phyloP scores from a whole-genome alignment of 2,113 vertebrate genomes.

The Anthoscopus minutus region DNA sequence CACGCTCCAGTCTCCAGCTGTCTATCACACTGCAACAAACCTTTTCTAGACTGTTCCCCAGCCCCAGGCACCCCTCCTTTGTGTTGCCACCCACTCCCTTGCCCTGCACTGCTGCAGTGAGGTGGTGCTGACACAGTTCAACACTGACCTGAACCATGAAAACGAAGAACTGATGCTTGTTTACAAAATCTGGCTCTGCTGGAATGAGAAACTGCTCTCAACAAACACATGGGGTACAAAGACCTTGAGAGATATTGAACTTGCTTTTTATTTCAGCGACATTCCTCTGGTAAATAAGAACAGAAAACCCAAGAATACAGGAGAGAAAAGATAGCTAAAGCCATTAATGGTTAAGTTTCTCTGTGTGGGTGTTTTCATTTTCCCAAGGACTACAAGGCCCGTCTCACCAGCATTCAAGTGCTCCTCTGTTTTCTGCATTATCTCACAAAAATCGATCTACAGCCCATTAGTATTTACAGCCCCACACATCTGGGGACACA shows the following conservation, averaged over 20 bases:
- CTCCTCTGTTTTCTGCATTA: not conserved
- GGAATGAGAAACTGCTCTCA: not conserved
- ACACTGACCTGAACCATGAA: not conserved
- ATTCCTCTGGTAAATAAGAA: not conserved
- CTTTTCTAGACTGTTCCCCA: not conserved
- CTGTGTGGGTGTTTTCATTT: not conserved
- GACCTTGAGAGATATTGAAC: not conserved
- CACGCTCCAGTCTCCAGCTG: not conserved
- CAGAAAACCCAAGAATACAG: not conserved
- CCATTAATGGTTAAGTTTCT: not conserved
- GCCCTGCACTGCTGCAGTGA: not conserved
- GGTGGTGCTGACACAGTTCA: not conserved
- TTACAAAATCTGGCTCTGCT: not conserved
- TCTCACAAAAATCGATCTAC: not conserved
- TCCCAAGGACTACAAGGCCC: not conserved
- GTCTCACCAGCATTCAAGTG: not conserved
- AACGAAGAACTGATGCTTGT: not conserved
- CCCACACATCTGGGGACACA: not conserved
- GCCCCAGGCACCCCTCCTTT: not conserved
- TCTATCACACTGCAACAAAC: not conserved
- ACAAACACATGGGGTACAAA: not conserved
- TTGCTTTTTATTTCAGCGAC: not conserved
- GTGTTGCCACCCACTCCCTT: not conserved
- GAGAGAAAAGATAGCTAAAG: not conserved
- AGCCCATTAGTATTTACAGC: not conserved